Conservation (phyloP, 2,888 invertebrate genomes). For the Archips crataeganus region DNA sequence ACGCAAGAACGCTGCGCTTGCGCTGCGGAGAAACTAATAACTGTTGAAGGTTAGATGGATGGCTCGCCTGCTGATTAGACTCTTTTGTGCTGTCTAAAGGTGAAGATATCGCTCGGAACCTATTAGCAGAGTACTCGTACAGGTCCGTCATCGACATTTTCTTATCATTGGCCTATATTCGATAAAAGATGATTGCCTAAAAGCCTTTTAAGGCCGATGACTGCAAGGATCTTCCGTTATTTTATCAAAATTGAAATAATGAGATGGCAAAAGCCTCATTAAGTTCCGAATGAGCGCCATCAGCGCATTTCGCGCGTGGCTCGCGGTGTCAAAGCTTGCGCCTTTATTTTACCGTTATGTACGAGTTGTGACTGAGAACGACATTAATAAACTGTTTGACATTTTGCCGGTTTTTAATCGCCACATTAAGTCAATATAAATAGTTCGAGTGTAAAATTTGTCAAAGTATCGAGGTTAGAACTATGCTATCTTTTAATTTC, state of each 20-base stretch:
- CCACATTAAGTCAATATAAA: not conserved
- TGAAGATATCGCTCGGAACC: conserved; percentile 34
- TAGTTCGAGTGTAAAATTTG: not conserved
- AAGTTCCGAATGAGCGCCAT: conserved; percentile 32
- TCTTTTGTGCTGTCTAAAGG: conserved; percentile 62
- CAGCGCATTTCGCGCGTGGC: conserved; percentile 30
- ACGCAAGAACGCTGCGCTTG: conserved; percentile 58
- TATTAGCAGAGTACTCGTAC: conserved; percentile 19
- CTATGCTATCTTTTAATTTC: not conserved
- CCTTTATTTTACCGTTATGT: conserved; percentile 41
- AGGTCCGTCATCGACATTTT: conserved; percentile 17
- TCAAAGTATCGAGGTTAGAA: not conserved
- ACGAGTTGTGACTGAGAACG: conserved; percentile 25
- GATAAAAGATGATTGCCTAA: conserved; percentile 21
- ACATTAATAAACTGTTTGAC: conserved; percentile 47
- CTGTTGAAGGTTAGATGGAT: conserved; percentile 68
- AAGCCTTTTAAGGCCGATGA: conserved; percentile 24
- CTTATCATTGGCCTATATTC: conserved; percentile 19
- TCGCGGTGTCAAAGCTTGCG: conserved; percentile 37
- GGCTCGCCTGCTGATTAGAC: conserved; percentile 63
- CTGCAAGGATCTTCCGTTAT: conserved; percentile 21
- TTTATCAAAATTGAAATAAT: conserved; percentile 38
- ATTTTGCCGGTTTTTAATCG: conserved; percentile 27
- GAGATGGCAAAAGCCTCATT: conserved; percentile 40
- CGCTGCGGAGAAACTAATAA: conserved; percentile 56